phyloP scores from a whole-genome alignment of 2,113 vertebrate genomes.

The Sylvicapra grimmia region DNA sequence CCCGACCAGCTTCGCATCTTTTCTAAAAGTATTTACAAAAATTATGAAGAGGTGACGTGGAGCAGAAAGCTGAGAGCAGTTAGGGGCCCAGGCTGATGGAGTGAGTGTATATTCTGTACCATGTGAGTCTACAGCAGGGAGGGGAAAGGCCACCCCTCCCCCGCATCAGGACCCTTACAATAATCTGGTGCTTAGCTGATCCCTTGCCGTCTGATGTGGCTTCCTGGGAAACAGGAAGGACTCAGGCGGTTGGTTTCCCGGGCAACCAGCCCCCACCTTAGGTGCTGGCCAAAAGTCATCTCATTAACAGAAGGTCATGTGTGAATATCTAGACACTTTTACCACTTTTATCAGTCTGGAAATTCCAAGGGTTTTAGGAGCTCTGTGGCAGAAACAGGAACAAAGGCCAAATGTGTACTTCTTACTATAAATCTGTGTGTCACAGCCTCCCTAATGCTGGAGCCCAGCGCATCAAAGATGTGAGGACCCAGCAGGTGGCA shows the following conservation, averaged over 20 bases:
- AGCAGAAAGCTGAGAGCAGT: neutral
- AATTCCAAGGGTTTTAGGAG: neutral
- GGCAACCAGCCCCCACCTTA: neutral
- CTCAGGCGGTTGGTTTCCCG: neutral
- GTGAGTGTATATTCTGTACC: rapidly evolving
- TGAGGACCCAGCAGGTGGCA: rapidly evolving
- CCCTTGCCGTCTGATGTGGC: neutral
- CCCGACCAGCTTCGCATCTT: neutral
- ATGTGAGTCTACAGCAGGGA: rapidly evolving
- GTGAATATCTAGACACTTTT: neutral
- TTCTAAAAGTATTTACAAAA: neutral
- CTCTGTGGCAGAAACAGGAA: neutral
- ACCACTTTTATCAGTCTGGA: neutral
- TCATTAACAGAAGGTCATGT: neutral
- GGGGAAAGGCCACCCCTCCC: rapidly evolving
- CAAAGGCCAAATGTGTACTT: neutral
- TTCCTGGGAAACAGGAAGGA: neutral
- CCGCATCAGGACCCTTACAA: too few species aligned
- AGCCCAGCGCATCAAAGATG: neutral
- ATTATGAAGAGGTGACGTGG: neutral
- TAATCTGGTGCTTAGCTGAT: rapidly evolving
- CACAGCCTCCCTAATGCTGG: too few species aligned
- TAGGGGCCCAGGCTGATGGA: neutral
- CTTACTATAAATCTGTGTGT: neutral
- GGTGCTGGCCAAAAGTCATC: neutral